These are phyloP conservation scores for Zosterops pallidus DNA, from an alignment of 2,113 vertebrate genomes.

Conservation along the genomic window DNA sequence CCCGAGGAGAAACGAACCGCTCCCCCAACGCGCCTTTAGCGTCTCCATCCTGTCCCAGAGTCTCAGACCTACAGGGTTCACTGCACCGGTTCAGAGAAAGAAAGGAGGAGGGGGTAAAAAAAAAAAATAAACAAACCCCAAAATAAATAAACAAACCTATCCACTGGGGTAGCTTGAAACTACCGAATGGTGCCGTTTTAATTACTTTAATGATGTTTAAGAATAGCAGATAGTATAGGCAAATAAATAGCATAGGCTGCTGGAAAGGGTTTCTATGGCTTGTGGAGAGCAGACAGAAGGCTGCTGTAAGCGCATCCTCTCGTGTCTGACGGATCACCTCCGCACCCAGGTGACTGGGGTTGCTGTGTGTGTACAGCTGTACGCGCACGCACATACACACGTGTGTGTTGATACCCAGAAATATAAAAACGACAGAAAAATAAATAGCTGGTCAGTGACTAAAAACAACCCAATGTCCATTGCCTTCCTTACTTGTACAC, in stretches of 20 bases:
- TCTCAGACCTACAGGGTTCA: not conserved
- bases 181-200: slow-evolving; percentile 28
- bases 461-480: not conserved
- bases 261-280: not conserved
- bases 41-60: not conserved
- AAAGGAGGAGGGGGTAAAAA: not conserved
- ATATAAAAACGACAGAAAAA: not conserved
- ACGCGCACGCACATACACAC: not conserved
- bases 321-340: not conserved
- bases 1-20: not conserved
- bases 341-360: not conserved
- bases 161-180: slow-evolving; percentile 40
- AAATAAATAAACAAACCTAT: not conserved
- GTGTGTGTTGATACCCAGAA: accelerated
- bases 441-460: not conserved
- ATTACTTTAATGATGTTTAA: slow-evolving; percentile 59
- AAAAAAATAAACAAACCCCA: not conserved
- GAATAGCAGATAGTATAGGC: slow-evolving; percentile 13
- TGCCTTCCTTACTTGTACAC: not conserved
- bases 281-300: not conserved
- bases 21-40: not conserved
- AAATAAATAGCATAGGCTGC: slow-evolving; percentile 29
- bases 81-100: not conserved
- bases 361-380: not conserved
- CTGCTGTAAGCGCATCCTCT: not conserved